Evolutionary conservation across 2,113 vertebrate genomes (phyloP), one percentile per base, ranked within the genome.

Genomic region (Cygnus atratus): DNA sequence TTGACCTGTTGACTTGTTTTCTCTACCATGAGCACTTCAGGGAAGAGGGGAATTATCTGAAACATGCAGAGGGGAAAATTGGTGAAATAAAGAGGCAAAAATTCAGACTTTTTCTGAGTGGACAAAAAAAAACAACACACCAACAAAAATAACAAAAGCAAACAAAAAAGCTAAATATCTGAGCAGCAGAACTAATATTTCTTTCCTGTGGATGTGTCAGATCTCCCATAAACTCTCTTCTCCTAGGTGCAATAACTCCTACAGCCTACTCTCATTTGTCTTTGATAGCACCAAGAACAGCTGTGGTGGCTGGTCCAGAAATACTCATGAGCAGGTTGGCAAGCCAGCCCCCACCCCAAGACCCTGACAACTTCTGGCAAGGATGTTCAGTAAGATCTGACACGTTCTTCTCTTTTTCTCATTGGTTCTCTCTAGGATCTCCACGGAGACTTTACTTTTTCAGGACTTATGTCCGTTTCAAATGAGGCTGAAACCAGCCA

Each of bases 31-130:
- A 84, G 6, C 20, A 50, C 16, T 61, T 62, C 12, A 33, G 1
- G 6, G 19, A 21, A 83, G 5, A 70, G 17, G 4, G 7, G 1
- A 8, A 11, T 4, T 50, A 11, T 24, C 13, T 46, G n/a, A 21
- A 80, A 77, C 24, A 59, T 2, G 7, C 10, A 43, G 50, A 71
- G 10, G 2, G 5, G 5, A n/a, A 74, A 74, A 14, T 0, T 1
- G 1, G 13, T 46, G 8, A 12, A 48, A 41, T 28, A 41, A 41
- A 65, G 62, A 19, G 41, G 9, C 25, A 28, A 63, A 10, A 28
- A 12, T 19, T 63, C 37, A 41, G 25, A 41, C 21, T 41, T 63
- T 39, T 39, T 63, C 37, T 63, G 35, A 39, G 25, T 22, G 59
- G 9, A 48, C 10, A 48, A 48, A 62, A 63, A 63, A 11, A 39